A percentile compares a stretch with the other conserved stretches of the same genome.
phyloP scores from a whole-genome alignment of 2,113 vertebrate species.

The Myocastor coypus region DNA sequence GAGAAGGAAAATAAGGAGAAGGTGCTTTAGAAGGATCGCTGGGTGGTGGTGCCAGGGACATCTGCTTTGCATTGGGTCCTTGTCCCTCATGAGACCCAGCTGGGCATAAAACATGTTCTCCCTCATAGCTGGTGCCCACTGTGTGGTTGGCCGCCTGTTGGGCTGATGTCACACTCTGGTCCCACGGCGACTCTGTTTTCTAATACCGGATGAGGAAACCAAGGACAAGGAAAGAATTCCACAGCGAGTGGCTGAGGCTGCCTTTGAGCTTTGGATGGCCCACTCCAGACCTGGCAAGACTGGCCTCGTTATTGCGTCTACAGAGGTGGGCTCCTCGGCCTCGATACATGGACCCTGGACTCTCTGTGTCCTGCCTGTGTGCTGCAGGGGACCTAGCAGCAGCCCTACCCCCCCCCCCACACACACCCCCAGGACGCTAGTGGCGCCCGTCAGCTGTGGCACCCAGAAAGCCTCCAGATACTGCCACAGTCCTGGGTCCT shows the following conservation, averaged over 20 bases:
- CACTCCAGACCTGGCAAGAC: not conserved
- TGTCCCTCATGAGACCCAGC: not conserved
- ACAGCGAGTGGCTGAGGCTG: not conserved
- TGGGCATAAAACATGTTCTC: not conserved
- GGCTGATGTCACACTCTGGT: accelerated
- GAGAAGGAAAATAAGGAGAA: not conserved
- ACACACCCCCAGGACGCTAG: too few species aligned
- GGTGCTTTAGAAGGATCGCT: too few species aligned
- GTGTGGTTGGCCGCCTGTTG: accelerated
- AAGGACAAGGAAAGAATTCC: not conserved
- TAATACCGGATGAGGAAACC: not conserved
- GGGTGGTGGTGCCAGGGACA: accelerated
- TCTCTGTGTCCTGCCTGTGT: accelerated
- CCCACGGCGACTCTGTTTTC: accelerated
- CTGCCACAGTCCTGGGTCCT: not conserved
- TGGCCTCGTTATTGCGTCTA: accelerated
- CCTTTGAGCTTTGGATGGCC: not conserved
- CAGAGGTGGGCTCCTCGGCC: not conserved
- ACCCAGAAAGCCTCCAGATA: not conserved
- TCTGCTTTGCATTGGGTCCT: not conserved
- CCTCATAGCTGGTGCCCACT: too few species aligned
- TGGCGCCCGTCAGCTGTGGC: too few species aligned
- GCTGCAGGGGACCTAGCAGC: accelerated
- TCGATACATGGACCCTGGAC: accelerated
- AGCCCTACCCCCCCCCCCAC: not conserved